Evolutionary conservation across 2,113 vertebrate genomes (phyloP), one percentile per base, ranked within the genome.

Genomic region (Oenanthe oenanthe): DNA sequence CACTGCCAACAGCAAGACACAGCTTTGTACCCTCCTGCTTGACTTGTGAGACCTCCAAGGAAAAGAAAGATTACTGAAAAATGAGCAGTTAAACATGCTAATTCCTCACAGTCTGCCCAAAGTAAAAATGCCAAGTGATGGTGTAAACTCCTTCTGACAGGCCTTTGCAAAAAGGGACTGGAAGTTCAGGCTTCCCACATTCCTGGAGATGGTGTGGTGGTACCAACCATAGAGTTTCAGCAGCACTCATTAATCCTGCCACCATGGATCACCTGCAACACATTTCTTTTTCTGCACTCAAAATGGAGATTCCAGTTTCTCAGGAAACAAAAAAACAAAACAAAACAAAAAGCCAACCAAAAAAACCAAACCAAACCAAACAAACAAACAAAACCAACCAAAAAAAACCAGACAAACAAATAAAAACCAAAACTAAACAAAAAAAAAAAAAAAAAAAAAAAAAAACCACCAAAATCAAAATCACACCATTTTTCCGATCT

Each of bases 31-130:
- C 12, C 31, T 88, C 25, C 34, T 40, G 11, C 78, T 66, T 0
- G 56, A 22, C 50, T 73, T 83, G 50, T 62, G 68, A 76, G 40
- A 70, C 42, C 56, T 77, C 63, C 56, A 70, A 73, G 63, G 19
- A 80, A 84, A 85, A 50, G 14, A 51, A 7, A 73, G 22, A 50
- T 45, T 31, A 28, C 42, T 50, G 61, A 17, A 92, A 92, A 96
- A 91, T 32, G 45, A 66, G 45, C 38, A 57, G 38, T 42, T 43
- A 24, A 48, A 66, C 20, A 16, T 9, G 12, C 38, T 40, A 80
- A 70, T 53, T 88, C 58, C 70, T 68, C 17, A 4, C 57, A 58
- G 31, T 32, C 50, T 79, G 63, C 76, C 43, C 12, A 13, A 31
- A 68, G 34, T 74, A 68, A 16, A 51, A 72, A 81, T 38, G 38